Conservation (phyloP, 2,797 vertebrate species). For the Pyrocephalus nanus region DNA sequence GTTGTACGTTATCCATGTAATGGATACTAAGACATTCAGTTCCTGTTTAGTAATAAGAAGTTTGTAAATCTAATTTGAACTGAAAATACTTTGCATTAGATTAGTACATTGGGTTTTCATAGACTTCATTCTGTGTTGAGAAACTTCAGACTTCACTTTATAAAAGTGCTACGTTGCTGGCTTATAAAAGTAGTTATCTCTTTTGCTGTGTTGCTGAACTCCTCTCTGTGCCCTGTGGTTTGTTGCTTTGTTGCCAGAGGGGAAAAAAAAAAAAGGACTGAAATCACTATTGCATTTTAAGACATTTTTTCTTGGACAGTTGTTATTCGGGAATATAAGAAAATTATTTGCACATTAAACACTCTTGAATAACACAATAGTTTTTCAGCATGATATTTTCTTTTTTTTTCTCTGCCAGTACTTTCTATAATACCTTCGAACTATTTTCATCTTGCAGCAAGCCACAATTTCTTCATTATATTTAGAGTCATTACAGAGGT, state of each 20-base stretch:
- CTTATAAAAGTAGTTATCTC: not conserved
- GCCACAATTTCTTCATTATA: not conserved
- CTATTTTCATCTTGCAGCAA: not conserved
- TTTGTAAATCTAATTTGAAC: not conserved
- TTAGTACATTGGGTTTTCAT: not conserved
- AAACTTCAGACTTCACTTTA: not conserved
- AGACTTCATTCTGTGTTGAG: not conserved
- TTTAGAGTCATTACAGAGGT: not conserved
- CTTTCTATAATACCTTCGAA: not conserved
- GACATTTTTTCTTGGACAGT: not conserved
- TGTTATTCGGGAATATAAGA: not conserved
- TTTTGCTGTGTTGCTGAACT: not conserved
- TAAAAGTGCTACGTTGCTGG: not conserved
- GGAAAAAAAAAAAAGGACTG: not conserved
- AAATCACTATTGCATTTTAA: not conserved
- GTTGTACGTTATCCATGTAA: not conserved
- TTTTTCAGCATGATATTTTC: not conserved
- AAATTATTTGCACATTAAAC: not conserved
- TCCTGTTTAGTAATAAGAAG: not conserved
- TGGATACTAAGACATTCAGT: not conserved
- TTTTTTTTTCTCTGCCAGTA: not conserved
- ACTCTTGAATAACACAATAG: not conserved
- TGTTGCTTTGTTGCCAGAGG: not conserved
- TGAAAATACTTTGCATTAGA: not conserved
- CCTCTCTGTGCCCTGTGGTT: not conserved